These are phyloP conservation scores for Clarias platycephalus DNA, from an alignment of 2,797 vertebrate genomes.

Conservation along the genomic window DNA sequence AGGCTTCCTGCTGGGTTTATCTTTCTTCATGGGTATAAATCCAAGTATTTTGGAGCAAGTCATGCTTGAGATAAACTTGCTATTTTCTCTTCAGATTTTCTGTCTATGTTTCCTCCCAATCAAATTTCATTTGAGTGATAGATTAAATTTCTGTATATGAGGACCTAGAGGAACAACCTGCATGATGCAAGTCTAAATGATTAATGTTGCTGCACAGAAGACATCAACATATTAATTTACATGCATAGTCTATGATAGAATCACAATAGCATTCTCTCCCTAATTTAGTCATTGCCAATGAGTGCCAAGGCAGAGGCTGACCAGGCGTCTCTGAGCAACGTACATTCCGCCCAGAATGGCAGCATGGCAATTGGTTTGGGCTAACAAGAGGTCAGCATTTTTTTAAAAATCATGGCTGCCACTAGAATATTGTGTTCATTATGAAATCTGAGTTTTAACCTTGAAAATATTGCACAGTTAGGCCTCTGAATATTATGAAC, in stretches of 20 bases:
- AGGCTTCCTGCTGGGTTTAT: slow-evolving; percentile 12
- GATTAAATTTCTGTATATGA: slow-evolving; percentile 10
- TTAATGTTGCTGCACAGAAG: not conserved
- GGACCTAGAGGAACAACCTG: not conserved
- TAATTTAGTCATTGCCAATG: no score
- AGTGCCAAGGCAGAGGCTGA: no score
- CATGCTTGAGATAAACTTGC: not conserved
- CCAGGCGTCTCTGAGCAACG: no score
- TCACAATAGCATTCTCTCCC: no score
- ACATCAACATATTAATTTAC: slow-evolving; percentile 4
- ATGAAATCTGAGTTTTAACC: no score
- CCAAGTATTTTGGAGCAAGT: slow-evolving; percentile 11
- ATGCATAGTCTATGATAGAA: not conserved
- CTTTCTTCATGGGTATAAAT: slow-evolving; percentile 16
- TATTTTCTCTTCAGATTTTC: not conserved
- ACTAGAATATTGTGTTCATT: no score
- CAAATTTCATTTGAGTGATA: not conserved
- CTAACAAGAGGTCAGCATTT: no score
- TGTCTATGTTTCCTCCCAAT: not conserved
- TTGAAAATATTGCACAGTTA: no score
- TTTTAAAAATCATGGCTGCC: no score
- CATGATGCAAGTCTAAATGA: slow-evolving; percentile 8
- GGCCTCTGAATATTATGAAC: no score
- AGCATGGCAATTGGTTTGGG: no score
- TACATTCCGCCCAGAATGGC: no score